Evolutionary conservation across 2,797 vertebrate genomes (phyloP), one percentile per base, ranked within the genome.

Genomic region (Oreochromis grahami): DNA sequence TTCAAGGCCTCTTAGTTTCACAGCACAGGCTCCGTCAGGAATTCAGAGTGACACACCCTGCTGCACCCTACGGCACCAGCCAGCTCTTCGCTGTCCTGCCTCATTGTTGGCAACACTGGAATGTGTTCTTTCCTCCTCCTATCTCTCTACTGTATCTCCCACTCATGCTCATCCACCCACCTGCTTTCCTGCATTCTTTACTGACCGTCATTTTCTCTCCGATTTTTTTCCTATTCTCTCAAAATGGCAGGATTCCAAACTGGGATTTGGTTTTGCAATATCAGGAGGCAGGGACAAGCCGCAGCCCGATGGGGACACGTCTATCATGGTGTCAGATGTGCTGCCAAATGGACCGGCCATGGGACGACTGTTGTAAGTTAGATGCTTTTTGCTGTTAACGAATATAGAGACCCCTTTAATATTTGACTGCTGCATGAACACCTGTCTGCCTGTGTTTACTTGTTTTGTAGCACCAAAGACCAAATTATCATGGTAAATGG

Each of bases 401-500:
- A 8, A 36, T 26, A 14, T 11, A 48, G 14, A 6, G 36, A 7
- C 17, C 48, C 68, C 1, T 74, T 14, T 34, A 74, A 51, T 26
- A 32, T 51, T 50, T 74, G 70, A 74, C 26, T 50, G 26, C n/a
- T 32, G 32, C 32, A 26, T 84, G 36, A 15, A 4, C 52, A 19
- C 38, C 21, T 19, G 68, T 43, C 0, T 72, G 21, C 14, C 38
- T 70, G 41, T 58, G 1, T 79, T 58, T 84, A 52, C 80, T 80
- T 84, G 36, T 68, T 89, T 78, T 80, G 24, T 93, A 99, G 98
- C 94, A 96, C 81, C 24, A 97, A 96, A 85, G 98, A 99, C 93
- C 97, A 96, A 8, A 97, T 99, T 0, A 98, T 97, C 84, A 99
- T 99, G 98, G 98, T 99, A 76, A 99, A 99, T 0, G 98, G 98